Percentiles rank a stretch among this genome's conserved stretches.
phyloP scores from a whole-genome alignment of 2,113 vertebrate genomes.

The Myrmecophaga tridactyla region DNA sequence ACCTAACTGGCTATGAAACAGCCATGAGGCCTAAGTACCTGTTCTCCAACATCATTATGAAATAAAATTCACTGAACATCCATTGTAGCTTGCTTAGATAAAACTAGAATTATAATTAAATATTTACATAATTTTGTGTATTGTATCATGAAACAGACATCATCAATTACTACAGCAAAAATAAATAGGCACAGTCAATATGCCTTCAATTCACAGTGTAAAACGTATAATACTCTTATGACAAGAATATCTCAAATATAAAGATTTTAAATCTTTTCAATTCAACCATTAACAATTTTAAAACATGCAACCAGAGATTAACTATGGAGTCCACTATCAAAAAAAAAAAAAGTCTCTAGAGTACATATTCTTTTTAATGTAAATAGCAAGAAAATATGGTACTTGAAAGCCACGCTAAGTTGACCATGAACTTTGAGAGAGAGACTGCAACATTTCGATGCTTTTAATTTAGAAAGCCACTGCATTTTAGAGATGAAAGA shows the following conservation, averaged over 20 bases:
- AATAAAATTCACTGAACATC: conserved; percentile 26
- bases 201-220: not conserved
- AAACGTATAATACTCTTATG: not conserved
- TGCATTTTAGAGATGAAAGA: not conserved
- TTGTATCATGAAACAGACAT: not conserved
- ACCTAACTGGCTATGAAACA: not conserved
- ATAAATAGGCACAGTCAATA: not conserved
- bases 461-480: not conserved
- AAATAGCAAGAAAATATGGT: conserved; percentile 24
- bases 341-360: not conserved
- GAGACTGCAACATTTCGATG: not conserved
- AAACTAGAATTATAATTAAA: conserved; percentile 19
- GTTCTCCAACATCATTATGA: not conserved
- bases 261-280: conserved; percentile 11
- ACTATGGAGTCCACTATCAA: not conserved
- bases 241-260: conserved; percentile 5
- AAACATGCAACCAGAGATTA: conserved; percentile 2
- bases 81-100: not conserved
- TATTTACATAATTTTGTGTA: conserved; percentile 2
- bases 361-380: not conserved
- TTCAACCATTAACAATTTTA: conserved; percentile 14
- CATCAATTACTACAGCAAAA: not conserved
- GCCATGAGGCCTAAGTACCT: not conserved
- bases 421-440: not conserved
- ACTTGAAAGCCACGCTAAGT: not conserved